Base-by-base conservation (phyloP, 1,140 invertebrate species). In the Listronotus oregonensis region DNA sequence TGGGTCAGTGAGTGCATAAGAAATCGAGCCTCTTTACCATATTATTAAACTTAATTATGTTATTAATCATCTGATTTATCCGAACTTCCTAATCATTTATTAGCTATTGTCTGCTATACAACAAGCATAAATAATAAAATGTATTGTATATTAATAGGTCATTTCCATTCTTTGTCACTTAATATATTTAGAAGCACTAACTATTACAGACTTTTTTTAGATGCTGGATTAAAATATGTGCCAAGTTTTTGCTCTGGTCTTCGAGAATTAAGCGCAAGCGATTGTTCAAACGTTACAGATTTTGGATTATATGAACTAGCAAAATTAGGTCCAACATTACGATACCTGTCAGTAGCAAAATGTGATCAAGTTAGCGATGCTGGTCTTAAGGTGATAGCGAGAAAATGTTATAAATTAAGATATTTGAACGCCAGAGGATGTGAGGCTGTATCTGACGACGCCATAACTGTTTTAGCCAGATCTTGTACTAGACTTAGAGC, bases 381-480 rank as follows among this genome's bases (percentile, higher is more conserved):
- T 2, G 92, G 93, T 1, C 81, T 95, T 0, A 87, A 92, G 68
- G 90, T 94, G n/a, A 87, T 97, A 14, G 93, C 93, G 0, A 84
- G 91, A 59, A 86, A 92, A 44, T 96, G 94, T 75, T 93, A 93
- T 75, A 95, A 94, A 77, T 78, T 97, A 42, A 83, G 94, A 6
- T 97, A 96, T 78, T 82, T 97, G 32, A 96, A 96, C 78, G 90
- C 92, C 1, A 83, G 95, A 39, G 94, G 94, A 6, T 96, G 94
- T 76, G 94, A 96, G 70, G 94, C 93, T 1, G 87, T 97, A 0
- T 94, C 93, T 31, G 94, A 97, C 75, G 92, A 92, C 73, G 91
- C 91, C 0, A 88, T 95, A 60, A 89, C 91, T 46, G 89, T 91
- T 0, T 79, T 96, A 39, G 92, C 93, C 0, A 82, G 89, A 44